phyloP scores from a whole-genome alignment of 2,888 invertebrate genomes.

The Ceriagrion tenellum region DNA sequence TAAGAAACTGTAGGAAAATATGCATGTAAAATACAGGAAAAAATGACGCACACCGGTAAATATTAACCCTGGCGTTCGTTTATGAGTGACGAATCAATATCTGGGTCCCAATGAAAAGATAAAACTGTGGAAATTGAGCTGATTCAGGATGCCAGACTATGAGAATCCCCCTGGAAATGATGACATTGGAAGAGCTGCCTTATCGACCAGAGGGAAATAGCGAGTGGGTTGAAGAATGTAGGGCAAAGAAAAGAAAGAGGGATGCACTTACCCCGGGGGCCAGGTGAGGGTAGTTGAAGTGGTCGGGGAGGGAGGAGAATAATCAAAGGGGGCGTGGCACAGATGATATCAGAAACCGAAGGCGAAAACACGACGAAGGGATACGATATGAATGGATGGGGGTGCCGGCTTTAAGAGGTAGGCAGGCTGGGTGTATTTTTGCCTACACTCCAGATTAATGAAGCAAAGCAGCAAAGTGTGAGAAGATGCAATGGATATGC shows the following conservation, averaged over 20 bases:
- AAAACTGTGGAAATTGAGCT: neutral
- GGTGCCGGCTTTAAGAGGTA: neutral
- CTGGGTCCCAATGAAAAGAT: too few species aligned
- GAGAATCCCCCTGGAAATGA: neutral
- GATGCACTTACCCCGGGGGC: neutral
- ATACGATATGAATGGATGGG: too few species aligned
- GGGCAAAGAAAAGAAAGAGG: neutral
- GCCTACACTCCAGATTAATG: neutral
- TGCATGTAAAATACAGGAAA: too few species aligned
- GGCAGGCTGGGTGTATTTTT: neutral
- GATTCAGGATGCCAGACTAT: neutral
- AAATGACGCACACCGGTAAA: too few species aligned
- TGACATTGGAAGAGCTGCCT: neutral
- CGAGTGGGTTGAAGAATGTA: neutral
- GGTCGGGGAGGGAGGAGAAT: neutral
- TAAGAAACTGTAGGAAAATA: too few species aligned
- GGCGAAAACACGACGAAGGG: neutral
- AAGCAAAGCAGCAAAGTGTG: too few species aligned
- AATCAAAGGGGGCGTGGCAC: neutral
- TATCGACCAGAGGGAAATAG: neutral
- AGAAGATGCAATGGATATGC: neutral
- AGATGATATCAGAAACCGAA: neutral
- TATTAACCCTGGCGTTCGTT: too few species aligned
- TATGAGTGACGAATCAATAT: too few species aligned
- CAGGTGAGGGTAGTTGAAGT: neutral